Conservation (phyloP, 2,888 invertebrate species). For the Dusona sp. region DNA sequence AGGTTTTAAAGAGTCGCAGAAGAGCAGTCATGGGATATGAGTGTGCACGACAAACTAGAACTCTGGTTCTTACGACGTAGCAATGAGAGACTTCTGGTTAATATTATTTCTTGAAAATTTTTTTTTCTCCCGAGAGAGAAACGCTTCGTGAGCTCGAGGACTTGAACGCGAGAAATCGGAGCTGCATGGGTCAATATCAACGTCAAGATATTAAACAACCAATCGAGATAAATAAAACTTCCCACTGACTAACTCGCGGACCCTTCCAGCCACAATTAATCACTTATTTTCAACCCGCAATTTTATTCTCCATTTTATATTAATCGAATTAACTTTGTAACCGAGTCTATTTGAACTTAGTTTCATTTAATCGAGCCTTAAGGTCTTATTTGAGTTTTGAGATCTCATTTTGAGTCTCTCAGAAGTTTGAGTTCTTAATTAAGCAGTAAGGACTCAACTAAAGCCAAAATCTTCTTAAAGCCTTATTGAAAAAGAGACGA, state of each 20-base stretch:
- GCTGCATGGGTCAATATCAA: slow-evolving; percentile 7
- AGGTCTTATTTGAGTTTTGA: neutral
- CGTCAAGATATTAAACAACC: slow-evolving; percentile 6
- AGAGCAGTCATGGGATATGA: neutral
- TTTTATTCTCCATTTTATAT: neutral
- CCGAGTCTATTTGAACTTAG: neutral
- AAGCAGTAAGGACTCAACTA: neutral
- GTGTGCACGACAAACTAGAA: slow-evolving; percentile 19
- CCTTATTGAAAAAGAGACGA: neutral
- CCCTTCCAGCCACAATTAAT: neutral
- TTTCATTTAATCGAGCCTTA: neutral
- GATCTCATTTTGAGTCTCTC: neutral
- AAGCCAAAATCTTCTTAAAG: neutral
- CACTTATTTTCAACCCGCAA: neutral
- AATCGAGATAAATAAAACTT: slow-evolving; percentile 1
- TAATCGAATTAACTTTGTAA: neutral
- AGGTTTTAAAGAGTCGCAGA: neutral
- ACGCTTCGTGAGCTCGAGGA: neutral
- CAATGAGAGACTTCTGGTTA: slow-evolving; percentile 78
- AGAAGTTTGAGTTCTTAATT: neutral
- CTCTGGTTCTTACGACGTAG: slow-evolving; percentile 48
- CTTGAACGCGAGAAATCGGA: neutral
- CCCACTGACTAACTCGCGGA: neutral
- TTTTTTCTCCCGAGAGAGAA: slow-evolving; percentile 1
- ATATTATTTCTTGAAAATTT: slow-evolving; percentile 68